phyloP scores from a whole-genome alignment of 2,797 vertebrate genomes.

The Manis pentadactyla region DNA sequence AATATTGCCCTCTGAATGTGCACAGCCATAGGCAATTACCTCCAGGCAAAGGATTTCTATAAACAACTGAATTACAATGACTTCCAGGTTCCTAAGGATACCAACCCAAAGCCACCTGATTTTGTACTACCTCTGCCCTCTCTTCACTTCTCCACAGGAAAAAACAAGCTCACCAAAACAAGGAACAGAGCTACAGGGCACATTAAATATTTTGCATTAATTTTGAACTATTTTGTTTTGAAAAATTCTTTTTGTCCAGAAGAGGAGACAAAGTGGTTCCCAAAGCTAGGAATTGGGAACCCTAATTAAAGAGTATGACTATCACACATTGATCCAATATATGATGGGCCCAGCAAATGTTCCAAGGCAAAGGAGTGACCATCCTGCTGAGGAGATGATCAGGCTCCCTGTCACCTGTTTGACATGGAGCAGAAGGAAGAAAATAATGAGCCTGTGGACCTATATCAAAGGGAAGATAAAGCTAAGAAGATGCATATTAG shows the following conservation, averaged over 20 bases:
- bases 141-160: not conserved
- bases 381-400: not conserved
- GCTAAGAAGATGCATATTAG: conserved; percentile 8
- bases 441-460: not conserved
- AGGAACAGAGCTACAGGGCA: conserved; percentile 38
- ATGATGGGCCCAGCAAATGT: not conserved
- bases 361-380: conserved; percentile 3
- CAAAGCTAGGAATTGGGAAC: not conserved
- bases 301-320: no score
- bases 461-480: not conserved
- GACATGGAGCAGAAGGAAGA: not conserved
- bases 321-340: not conserved
- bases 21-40: not conserved
- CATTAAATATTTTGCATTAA: conserved; percentile 16
- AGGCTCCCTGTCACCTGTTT: not conserved
- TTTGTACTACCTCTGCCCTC: not conserved
- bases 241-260: conserved; percentile 15
- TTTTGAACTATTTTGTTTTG: conserved; percentile 4
- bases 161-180: not conserved
- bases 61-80: not conserved
- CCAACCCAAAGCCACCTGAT: not conserved
- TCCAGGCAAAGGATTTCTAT: not conserved
- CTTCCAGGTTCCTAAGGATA: not conserved
- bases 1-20: not conserved
- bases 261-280: not conserved